These are phyloP conservation scores for Chirona hameri DNA, from an alignment of 2,888 invertebrate genomes.

Conservation along the genomic window DNA sequence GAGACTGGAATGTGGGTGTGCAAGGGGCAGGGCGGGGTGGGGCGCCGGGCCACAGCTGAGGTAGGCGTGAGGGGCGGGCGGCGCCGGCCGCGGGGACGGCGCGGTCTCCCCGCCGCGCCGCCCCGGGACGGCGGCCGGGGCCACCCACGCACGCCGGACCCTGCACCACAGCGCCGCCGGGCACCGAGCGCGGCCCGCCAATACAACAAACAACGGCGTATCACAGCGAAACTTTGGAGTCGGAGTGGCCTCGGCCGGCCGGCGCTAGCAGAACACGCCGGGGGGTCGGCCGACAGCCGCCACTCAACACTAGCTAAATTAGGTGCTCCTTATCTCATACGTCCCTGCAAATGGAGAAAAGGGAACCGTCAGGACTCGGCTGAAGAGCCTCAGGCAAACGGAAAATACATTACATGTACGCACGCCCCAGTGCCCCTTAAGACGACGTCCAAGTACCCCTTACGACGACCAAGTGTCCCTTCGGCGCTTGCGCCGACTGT, in stretches of 20 bases:
- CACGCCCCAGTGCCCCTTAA: too few species aligned
- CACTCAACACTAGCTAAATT: background rate
- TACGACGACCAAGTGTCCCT: too few species aligned
- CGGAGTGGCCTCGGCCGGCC: background rate
- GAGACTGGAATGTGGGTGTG: background rate
- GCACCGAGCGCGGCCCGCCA: background rate
- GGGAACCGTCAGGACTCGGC: background rate
- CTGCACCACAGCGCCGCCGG: background rate
- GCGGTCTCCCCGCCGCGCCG: conserved; percentile 4
- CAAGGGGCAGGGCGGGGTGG: background rate
- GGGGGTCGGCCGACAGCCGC: background rate
- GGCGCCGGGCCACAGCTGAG: background rate
- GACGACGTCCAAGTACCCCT: too few species aligned
- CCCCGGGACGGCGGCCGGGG: background rate
- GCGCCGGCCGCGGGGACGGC: background rate
- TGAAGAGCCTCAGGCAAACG: too few species aligned
- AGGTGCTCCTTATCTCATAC: conserved; percentile 26
- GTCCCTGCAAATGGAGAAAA: background rate
- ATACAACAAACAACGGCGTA: background rate
- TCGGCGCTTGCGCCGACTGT: too few species aligned
- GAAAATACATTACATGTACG: too few species aligned
- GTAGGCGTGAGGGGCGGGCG: background rate
- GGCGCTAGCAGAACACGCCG: background rate
- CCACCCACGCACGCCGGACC: background rate
- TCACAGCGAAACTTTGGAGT: conserved; percentile 28